Evolutionary conservation across 2,113 vertebrate species (phyloP), one percentile per base, ranked within the genome.

Genomic region (Caloenas nicobarica): DNA sequence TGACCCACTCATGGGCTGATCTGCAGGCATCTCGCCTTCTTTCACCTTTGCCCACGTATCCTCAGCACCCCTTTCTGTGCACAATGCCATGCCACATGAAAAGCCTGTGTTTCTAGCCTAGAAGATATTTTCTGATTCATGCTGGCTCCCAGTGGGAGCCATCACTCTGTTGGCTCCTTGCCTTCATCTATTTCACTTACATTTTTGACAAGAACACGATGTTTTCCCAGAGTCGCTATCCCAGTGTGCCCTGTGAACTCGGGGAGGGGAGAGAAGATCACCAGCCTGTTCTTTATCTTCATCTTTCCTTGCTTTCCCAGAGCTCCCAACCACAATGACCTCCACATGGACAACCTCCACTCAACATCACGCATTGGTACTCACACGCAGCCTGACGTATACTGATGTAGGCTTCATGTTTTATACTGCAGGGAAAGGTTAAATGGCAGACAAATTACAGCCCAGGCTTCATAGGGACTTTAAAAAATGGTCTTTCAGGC

Each of bases 31-130:
- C 3, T 5, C 29, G 25, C 9, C 8, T 4, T 40, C 69, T 54
- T 89, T 76, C 46, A 73, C 66, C 60, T 74, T 77, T 77, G 53
- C 23, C 50, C 0, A 0, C 53, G 40, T 14, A 56, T 65, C 21
- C 48, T 74, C 7, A 57, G 4, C 9, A n/a, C 5, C 7, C 19
- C 7, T 4, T 72, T 88, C 38, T 44, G n/a, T 17, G 10, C 46
- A 23, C 8, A 50, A 40, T 5, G 2, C 50, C 9, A 8, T 25
- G 15, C 51, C 60, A 66, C 0, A 0, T 74, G 77, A 70, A 81
- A 83, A 77, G 13, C n/a, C 38, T 61, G 7, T 29, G 4, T 73
- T 91, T 91, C 16, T 8, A 82, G 40, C 29, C 44, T 50, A 25
- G 44, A 61, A 77, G 53, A 53, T 1, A 2, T 60, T 60, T 34